Evolutionary conservation across 2,888 invertebrate species (phyloP).

Genomic region (Ganaspis brasiliensis): DNA sequence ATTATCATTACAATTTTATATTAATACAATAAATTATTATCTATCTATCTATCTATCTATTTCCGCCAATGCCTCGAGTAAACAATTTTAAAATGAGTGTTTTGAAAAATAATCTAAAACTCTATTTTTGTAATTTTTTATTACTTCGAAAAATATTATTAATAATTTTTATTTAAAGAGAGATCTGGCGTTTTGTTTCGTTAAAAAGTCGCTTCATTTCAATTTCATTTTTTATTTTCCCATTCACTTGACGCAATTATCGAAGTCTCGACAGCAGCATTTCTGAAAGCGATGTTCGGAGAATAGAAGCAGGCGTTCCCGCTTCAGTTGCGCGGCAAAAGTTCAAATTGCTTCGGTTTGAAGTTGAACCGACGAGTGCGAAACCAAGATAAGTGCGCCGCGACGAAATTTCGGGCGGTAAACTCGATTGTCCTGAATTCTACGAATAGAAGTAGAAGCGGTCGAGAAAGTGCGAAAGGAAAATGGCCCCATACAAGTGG

Average conservation of each 20-base stretch:
- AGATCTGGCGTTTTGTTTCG: not conserved
- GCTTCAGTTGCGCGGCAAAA: constrained; percentile 34
- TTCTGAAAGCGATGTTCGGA: constrained; percentile 28
- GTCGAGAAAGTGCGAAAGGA: constrained; percentile 54
- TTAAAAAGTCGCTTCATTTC: not conserved
- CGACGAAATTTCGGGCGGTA: constrained; percentile 47
- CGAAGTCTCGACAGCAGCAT: constrained; percentile 6
- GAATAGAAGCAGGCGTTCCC: constrained; percentile 12
- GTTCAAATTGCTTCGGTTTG: constrained; percentile 36
- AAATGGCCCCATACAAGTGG: constrained; percentile 44
- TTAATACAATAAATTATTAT: too few species aligned
- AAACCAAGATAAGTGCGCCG: constrained; percentile 56
- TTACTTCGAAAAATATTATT: too few species aligned
- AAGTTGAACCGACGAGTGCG: constrained; percentile 30
- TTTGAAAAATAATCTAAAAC: too few species aligned
- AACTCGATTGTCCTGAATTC: constrained; percentile 52
- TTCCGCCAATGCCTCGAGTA: too few species aligned
- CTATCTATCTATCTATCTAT: too few species aligned
- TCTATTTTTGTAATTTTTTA: too few species aligned
- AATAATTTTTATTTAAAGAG: too few species aligned
- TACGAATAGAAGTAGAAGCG: constrained; percentile 1
- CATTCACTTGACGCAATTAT: constrained; percentile 5
- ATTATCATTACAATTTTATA: too few species aligned
- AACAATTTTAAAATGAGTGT: too few species aligned
- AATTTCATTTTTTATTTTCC: constrained; percentile 7